Conservation (phyloP, 53 echinoderm and acorn worm species). For the Crossaster papposus region DNA sequence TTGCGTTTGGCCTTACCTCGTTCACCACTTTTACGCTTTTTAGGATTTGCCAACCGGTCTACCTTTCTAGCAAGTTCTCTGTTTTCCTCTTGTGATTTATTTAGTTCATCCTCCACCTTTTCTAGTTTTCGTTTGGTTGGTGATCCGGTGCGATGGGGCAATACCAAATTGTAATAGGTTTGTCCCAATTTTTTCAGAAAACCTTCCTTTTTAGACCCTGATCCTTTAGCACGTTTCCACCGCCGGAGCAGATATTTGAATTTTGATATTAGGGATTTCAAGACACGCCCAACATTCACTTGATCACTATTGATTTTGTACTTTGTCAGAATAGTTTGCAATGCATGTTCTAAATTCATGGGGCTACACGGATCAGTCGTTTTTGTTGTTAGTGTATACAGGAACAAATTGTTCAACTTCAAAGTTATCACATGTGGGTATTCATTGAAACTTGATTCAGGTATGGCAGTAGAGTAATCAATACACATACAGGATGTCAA, state of each 20-base stretch:
- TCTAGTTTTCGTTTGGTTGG: no score
- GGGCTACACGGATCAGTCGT: not conserved
- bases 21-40: no score
- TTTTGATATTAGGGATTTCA: constrained; percentile 15
- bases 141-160: no score
- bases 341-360: not conserved
- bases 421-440: constrained; percentile 10
- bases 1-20: no score
- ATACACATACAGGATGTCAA: constrained; percentile 3
- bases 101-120: no score
- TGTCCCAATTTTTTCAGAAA: no score
- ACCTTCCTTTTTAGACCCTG: no score
- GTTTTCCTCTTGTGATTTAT: no score
- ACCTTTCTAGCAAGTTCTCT: no score
- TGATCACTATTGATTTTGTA: constrained; percentile 9
- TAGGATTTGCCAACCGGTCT: no score
- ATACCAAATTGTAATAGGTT: no score
- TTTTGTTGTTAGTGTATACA: not conserved
- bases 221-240: not conserved
- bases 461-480: not conserved
- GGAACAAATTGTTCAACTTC: constrained; percentile 14
- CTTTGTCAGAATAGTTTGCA: constrained; percentile 26
- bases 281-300: not conserved
- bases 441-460: not conserved
- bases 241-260: constrained; percentile 20